A percentile compares a stretch with the other conserved stretches of the same genome.
Evolutionary conservation across 2,113 vertebrate species (phyloP).

Genomic region (Panthera leo): DNA sequence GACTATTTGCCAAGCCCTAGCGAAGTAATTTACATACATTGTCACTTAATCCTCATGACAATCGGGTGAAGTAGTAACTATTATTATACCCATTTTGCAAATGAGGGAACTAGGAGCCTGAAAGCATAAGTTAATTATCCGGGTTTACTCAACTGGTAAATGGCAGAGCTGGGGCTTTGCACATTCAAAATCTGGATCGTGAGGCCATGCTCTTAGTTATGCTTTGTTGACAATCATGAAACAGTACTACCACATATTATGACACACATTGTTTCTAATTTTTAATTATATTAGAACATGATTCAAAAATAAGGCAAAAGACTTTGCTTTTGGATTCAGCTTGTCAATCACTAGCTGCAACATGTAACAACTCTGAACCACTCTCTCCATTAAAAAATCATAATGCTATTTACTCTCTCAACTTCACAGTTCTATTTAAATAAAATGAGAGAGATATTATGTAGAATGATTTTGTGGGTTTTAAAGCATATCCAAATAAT

Average conservation of each 20-base stretch:
- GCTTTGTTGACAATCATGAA: neutral
- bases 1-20: neutral
- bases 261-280: neutral
- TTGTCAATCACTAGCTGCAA: neutral
- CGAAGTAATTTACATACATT: neutral
- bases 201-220: neutral
- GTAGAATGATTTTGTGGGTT: neutral
- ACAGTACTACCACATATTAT: neutral
- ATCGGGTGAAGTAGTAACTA: neutral
- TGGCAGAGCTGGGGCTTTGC: neutral
- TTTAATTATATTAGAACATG: neutral
- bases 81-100: slow-evolving; percentile 27
- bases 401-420: neutral
- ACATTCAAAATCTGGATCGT: neutral
- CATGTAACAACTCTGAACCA: neutral
- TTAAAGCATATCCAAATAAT: neutral
- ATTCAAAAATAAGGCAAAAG: neutral
- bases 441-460: neutral
- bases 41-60: neutral
- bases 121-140: neutral
- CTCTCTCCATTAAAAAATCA: neutral
- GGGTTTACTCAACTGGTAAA: neutral
- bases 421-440: neutral
- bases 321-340: neutral
- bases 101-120: neutral